Conservation (phyloP, 2,797 vertebrate species). For the Capromys pilorides region DNA sequence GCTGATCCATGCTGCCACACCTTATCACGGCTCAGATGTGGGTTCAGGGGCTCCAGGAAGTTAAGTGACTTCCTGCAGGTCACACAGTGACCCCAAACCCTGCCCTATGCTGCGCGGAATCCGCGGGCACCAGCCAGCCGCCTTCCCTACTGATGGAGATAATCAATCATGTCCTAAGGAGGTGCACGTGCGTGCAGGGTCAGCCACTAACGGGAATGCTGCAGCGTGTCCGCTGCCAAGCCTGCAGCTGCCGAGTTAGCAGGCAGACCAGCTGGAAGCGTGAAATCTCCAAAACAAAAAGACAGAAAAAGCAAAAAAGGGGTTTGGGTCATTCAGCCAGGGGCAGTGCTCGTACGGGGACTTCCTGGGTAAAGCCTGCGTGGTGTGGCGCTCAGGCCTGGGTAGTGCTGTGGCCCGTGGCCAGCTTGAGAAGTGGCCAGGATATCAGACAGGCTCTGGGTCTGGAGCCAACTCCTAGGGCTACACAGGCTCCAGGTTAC, state of each 20-base stretch:
- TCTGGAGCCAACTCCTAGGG: not conserved
- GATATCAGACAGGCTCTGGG: not conserved
- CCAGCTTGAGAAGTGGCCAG: not conserved
- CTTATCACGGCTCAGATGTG: not conserved
- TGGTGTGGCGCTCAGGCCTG: not conserved
- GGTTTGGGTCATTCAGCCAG: not conserved
- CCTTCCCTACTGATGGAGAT: constrained; percentile 14
- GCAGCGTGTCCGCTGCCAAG: not conserved
- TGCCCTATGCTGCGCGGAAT: not conserved
- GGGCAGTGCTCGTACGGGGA: not conserved
- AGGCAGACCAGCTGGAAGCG: not conserved
- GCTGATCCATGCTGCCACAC: not conserved
- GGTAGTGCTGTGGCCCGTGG: not conserved
- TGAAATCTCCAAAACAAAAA: not conserved
- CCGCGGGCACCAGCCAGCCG: not conserved
- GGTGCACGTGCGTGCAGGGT: not conserved
- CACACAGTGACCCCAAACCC: not conserved
- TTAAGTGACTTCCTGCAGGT: constrained; percentile 22
- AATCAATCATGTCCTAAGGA: constrained; percentile 40
- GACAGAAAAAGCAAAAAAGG: not conserved
- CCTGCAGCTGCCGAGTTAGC: not conserved
- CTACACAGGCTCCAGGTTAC: not conserved
- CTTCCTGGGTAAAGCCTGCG: not conserved
- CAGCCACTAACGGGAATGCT: not conserved
- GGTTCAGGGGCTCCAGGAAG: not conserved